phyloP scores from a whole-genome alignment of 2,888 invertebrate genomes.

The Hesperia comma region DNA sequence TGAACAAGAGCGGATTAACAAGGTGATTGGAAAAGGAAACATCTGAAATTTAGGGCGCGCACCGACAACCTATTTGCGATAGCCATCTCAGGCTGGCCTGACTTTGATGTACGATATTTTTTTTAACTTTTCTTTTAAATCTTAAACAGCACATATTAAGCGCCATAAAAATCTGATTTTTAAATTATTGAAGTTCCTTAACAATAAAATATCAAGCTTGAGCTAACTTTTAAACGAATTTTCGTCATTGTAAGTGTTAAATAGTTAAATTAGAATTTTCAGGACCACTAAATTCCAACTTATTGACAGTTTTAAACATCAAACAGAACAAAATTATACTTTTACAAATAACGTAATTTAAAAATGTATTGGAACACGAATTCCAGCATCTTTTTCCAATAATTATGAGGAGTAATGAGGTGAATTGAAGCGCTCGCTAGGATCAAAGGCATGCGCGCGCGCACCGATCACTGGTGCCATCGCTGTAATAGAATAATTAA shows the following conservation, averaged over 20 bases:
- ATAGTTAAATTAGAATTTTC: too few relatives aligned
- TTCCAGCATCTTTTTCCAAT: constrained; percentile 27
- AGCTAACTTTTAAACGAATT: too few relatives aligned
- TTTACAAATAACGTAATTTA: neutral
- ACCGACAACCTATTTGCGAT: constrained; percentile 3
- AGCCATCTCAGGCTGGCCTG: neutral
- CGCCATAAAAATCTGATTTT: too few relatives aligned
- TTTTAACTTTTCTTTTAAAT: too few relatives aligned
- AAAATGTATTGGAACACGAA: neutral
- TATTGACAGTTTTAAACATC: neutral
- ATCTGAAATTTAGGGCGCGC: constrained; percentile 9
- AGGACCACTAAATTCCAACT: too few relatives aligned
- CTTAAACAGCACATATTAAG: too few relatives aligned
- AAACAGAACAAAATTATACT: neutral
- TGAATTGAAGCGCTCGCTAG: constrained; percentile 47
- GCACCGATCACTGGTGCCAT: constrained; percentile 67
- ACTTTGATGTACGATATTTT: too few relatives aligned
- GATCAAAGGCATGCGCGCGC: constrained; percentile 68
- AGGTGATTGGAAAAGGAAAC: constrained; percentile 15
- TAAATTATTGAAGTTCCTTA: too few relatives aligned
- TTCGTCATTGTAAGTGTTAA: too few relatives aligned
- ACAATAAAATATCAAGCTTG: too few relatives aligned
- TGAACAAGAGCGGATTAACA: constrained; percentile 23
- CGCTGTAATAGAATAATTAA: constrained; percentile 79
- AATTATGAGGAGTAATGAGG: constrained; percentile 52